Base-by-base conservation (phyloP, 2,888 invertebrate genomes). In the Drosophila picticornis region DNA sequence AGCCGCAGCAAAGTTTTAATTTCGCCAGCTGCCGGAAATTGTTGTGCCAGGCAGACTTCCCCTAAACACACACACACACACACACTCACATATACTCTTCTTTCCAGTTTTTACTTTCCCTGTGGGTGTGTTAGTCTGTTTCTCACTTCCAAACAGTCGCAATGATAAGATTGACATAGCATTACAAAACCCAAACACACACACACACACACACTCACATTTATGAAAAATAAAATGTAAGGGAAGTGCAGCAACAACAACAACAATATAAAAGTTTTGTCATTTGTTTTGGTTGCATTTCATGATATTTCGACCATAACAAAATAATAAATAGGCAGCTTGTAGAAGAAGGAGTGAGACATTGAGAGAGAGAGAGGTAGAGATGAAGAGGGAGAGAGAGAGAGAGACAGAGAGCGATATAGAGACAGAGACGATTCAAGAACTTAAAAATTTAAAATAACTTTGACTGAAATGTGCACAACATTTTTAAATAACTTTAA, bases 161-260 rank as follows among this genome's bases (percentile, higher is more conserved):
- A 74, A 74, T 72, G 87, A 77, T 80, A 75, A 83, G 73, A 64
- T 62, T 69, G 73, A 70, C 81, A 83, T 66, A 74, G 66, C 61
- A 68, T 75, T 50, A 67, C 61, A 75, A 50, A 51, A 36, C 40
- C 52, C 58, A 56, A 34, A 43, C 46, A 52, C n/a, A n/a, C n/a
- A n/a, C n/a, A n/a, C n/a, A n/a, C 51, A 43, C 25, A 55, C 36
- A 32, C 38, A 25, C 46, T 50, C 36, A 46, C 38, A 51, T 19
- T 3, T 46, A 56, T 34, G 19, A 31, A 27, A 46, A 52, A 59
- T 19, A 69, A 61, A 56, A 58, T 51, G 25, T 32, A 48, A 61
- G 56, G 70, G 27, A 63, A 70, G 72, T 66, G 55, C 70, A 69
- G 38, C 46, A 46, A 56, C 50, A 46, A 40, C 32, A 79, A 27